These are phyloP conservation scores for Cardiocondyla obscurior DNA, from an alignment of 1,140 invertebrate genomes.

Conservation along the genomic window DNA sequence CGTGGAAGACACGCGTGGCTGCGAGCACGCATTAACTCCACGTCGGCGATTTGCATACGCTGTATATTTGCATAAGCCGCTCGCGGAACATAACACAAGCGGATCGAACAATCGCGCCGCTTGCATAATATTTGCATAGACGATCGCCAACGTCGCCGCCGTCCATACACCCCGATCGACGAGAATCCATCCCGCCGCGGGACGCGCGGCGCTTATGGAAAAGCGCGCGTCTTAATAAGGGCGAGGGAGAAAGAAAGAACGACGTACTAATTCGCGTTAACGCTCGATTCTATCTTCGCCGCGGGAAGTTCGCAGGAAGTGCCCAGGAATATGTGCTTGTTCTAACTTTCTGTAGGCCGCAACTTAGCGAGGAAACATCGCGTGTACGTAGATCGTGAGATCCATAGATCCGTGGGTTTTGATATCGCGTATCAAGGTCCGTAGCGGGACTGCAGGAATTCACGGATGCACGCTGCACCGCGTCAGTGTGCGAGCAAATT, in stretches of 20 bases:
- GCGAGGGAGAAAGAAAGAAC: not conserved
- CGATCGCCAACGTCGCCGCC: constrained; percentile 8
- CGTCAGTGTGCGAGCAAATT: not conserved
- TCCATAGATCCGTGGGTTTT: not conserved
- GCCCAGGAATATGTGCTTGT: not conserved
- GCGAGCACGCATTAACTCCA: constrained; percentile 33
- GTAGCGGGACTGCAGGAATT: not conserved
- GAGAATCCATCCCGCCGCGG: not conserved
- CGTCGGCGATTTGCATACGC: constrained; percentile 42
- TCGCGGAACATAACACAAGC: constrained; percentile 38
- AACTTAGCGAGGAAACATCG: constrained; percentile 2
- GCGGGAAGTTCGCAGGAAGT: constrained; percentile 20
- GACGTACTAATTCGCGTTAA: constrained; percentile 5
- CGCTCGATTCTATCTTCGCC: constrained; percentile 3
- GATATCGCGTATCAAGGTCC: not conserved
- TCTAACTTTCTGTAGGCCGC: not conserved
- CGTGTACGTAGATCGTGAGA: constrained; percentile 30
- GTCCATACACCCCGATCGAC: constrained; percentile 7
- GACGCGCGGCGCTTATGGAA: constrained; percentile 4
- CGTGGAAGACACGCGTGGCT: constrained; percentile 31
- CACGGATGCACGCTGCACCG: not conserved
- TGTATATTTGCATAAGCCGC: constrained; percentile 48
- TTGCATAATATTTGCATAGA: constrained; percentile 56
- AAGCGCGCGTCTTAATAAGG: constrained; percentile 8
- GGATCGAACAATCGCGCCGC: constrained; percentile 52